phyloP scores from a whole-genome alignment of 1,140 invertebrate genomes.

The Orchesella cincta region DNA sequence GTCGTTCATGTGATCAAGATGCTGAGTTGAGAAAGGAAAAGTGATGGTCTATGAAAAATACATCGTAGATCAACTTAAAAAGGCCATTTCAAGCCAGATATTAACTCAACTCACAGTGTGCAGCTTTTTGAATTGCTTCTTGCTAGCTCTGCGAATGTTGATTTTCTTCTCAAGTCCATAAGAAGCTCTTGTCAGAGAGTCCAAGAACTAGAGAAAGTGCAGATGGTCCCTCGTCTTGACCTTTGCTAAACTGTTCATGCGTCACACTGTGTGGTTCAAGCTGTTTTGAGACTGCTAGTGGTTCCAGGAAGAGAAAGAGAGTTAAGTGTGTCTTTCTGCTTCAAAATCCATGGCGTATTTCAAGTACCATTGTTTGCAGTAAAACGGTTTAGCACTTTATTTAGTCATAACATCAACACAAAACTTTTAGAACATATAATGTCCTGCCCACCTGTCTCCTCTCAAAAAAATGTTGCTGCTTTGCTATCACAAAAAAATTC shows the following conservation, averaged over 20 bases:
- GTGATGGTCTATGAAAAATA: neutral
- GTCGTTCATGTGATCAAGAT: neutral
- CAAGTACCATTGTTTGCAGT: too few relatives aligned
- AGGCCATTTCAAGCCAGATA: neutral
- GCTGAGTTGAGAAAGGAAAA: neutral
- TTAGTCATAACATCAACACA: too few relatives aligned
- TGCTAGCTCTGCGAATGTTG: slow-evolving; percentile 5
- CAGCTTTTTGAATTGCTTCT: neutral
- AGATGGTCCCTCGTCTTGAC: neutral
- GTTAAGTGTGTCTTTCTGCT: neutral
- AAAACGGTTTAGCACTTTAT: too few relatives aligned
- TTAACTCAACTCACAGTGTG: neutral
- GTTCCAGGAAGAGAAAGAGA: neutral
- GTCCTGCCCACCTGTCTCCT: too few relatives aligned
- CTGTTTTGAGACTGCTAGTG: neutral
- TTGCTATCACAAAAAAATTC: too few relatives aligned
- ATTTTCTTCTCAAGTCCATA: slow-evolving; percentile 7
- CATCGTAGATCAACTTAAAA: neutral
- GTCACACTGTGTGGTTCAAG: neutral
- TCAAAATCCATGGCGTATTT: too few relatives aligned
- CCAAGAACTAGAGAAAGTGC: neutral
- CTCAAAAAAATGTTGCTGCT: too few relatives aligned
- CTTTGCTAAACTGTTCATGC: neutral
- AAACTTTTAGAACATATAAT: too few relatives aligned
- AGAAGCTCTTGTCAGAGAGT: neutral